Evolutionary conservation across 2,113 vertebrate genomes (phyloP), one percentile per base, ranked within the genome.

Genomic region (Brachyistius frenatus): DNA sequence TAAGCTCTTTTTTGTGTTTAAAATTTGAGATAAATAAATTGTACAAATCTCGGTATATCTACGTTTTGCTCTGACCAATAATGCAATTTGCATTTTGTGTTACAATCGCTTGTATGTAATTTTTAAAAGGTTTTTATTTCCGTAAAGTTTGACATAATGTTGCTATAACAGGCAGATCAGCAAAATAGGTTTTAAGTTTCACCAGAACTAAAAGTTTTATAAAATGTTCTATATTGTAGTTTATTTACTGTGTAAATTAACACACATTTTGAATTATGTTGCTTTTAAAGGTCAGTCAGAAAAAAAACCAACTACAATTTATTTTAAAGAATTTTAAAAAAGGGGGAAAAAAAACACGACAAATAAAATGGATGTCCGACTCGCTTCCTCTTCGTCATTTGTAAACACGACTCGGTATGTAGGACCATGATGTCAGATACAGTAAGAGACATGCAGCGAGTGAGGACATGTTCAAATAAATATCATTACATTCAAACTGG

Each of bases 381-480:
- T 50, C 49, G 54, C 70, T 82, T 77, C 66, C 66, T 81, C 55
- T 81, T 74, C 79, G 73, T 88, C 85, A 77, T 71, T 70, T 23
- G 64, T 83, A 91, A 92, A 91, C 85, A 88, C 71, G 66, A 1
- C 36, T 72, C 9, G 2, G 85, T 79, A 81, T 79, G 79, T 66
- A 80, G 81, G 87, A 81, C 77, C 68, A 9, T 90, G 88, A 92
- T 86, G 91, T 88, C 80, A 91, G 80, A 76, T 81, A 80, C 84
- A 69, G 88, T 85, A 81, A 85, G 66, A 87, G 76, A 88, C 65
- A 41, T 33, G 35, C 67, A 75, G 88, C 92, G 85, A 85, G 92
- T 52, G 37, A 85, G 61, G 83, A 89, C 93, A 91, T 70, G 90
- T 93, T 81, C 74, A 64, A 77, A 85, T 89, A 84, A 93, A 94